Conservation (phyloP, 1,140 invertebrate species). For the Lepidotrigona ventralis region DNA sequence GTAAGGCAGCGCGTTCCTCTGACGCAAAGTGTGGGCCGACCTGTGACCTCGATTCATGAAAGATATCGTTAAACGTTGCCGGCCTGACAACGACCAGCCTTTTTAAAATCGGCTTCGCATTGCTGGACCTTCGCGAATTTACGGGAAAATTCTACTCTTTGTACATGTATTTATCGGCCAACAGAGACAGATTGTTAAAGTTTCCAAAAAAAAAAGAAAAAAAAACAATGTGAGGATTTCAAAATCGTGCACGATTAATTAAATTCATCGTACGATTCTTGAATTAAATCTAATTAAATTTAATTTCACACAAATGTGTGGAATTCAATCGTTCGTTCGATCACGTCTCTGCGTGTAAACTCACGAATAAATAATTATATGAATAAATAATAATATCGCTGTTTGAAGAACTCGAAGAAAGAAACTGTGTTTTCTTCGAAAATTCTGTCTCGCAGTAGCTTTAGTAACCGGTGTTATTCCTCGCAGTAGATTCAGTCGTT, state of each 20-base stretch:
- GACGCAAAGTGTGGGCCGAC: constrained; percentile 30
- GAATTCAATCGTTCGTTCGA: too few relatives aligned
- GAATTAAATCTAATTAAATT: background rate
- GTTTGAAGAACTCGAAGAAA: background rate
- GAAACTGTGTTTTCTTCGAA: too few relatives aligned
- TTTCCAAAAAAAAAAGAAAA: background rate
- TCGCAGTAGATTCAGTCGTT: background rate
- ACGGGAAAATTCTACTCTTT: background rate
- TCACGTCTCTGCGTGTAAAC: too few relatives aligned
- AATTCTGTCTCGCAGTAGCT: too few relatives aligned
- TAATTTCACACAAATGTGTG: too few relatives aligned
- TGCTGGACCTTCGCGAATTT: too few relatives aligned
- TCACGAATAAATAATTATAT: too few relatives aligned
- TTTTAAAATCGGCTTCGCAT: background rate
- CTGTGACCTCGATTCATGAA: constrained; percentile 31
- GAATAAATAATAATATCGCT: background rate
- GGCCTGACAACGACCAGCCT: background rate
- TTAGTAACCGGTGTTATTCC: background rate
- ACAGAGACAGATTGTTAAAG: too few relatives aligned
- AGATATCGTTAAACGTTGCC: background rate
- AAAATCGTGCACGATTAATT: too few relatives aligned
- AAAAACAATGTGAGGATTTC: background rate
- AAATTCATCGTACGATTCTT: too few relatives aligned
- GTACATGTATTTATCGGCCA: background rate
- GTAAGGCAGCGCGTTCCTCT: background rate